Evolutionary conservation across 2,113 vertebrate genomes (phyloP).

Genomic region (Tursiops truncatus): DNA sequence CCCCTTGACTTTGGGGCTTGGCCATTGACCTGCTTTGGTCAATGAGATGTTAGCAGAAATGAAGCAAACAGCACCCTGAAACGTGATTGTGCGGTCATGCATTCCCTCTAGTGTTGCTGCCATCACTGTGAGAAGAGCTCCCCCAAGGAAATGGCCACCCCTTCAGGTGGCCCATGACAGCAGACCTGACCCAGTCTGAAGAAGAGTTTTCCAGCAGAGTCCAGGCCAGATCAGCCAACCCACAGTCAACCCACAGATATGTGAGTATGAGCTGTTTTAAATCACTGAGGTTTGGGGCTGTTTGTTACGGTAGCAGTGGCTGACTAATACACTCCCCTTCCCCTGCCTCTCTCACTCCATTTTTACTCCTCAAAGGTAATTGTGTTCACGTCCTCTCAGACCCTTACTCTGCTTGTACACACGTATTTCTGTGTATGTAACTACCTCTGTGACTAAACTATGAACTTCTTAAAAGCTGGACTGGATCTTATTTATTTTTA

Average conservation of each 20-base stretch:
- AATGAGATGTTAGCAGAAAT: not conserved
- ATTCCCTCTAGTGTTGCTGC: not conserved
- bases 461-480: not conserved
- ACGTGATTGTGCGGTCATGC: not conserved
- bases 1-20: not conserved
- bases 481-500: not conserved
- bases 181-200: not conserved
- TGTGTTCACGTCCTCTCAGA: not conserved
- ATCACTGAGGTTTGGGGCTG: not conserved
- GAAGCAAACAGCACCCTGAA: not conserved
- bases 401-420: not conserved
- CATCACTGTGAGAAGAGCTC: not conserved
- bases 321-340: not conserved
- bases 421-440: not conserved
- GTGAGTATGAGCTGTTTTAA: not conserved
- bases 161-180: not conserved
- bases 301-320: not conserved
- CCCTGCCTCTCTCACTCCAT: not conserved
- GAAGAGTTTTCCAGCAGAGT: not conserved
- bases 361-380: not conserved
- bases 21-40: not conserved
- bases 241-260: not conserved
- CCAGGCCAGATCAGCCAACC: not conserved
- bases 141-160: not conserved
- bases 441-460: not conserved